Conservation (phyloP, 2,888 invertebrate genomes). For the Oxycera nigricornis region DNA sequence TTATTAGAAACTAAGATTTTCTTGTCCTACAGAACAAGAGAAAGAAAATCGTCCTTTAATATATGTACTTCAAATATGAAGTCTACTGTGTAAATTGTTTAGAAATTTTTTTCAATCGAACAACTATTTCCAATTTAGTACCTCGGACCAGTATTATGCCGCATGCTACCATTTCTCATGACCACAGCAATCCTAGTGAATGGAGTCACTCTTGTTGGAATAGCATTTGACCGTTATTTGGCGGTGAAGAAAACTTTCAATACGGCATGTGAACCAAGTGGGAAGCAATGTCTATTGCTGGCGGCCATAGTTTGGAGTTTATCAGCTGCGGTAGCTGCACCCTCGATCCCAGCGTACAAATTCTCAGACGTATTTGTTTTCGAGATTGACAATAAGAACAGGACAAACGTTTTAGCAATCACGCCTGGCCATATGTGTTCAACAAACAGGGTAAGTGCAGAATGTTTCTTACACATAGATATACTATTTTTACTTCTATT, state of each 20-base stretch:
- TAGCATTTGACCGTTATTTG: constrained; percentile 67
- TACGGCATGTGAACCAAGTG: constrained; percentile 62
- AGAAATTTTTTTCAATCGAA: no score
- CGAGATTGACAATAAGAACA: background rate
- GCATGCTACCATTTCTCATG: constrained; percentile 64
- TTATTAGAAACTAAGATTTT: no score
- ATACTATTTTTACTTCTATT: no score
- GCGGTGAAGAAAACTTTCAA: constrained; percentile 61
- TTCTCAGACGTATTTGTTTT: background rate
- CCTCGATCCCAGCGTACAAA: constrained; percentile 61
- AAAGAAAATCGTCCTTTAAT: no score
- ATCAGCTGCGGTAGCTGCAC: constrained; percentile 61
- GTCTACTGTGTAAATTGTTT: no score
- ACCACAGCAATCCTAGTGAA: constrained; percentile 64
- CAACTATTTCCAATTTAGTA: constrained; percentile 28
- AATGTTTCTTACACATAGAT: background rate
- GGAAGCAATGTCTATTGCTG: constrained; percentile 55
- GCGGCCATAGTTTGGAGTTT: constrained; percentile 59
- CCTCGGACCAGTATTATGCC: constrained; percentile 63
- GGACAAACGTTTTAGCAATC: background rate
- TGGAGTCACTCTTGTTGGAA: constrained; percentile 65
- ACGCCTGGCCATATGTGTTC: background rate
- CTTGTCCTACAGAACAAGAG: no score
- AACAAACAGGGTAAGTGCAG: background rate
- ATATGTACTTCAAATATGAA: no score